Evolutionary conservation across 2,113 vertebrate species (phyloP), one percentile per base, ranked within the genome.

Genomic region (Euleptes europaea): DNA sequence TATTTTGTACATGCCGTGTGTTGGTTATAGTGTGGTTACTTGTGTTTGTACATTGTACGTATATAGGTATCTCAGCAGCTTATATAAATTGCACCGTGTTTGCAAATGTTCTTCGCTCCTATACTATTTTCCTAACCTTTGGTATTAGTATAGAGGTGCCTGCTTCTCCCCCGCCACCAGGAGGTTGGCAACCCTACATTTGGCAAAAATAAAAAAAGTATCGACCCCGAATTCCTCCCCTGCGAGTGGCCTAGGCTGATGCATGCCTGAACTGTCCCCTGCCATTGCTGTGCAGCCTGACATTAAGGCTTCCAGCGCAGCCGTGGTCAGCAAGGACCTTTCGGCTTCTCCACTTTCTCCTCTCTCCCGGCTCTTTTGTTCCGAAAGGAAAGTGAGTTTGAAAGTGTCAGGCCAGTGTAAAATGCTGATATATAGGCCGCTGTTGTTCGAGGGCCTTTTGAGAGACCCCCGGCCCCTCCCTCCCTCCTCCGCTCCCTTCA

Each of bases 401-500:
- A 96, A 96, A 96, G 95, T 92, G 95, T 95, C 95, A 96, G 95
- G 90, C 84, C 94, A 96, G 96, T 92, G 94, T 96, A 97, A 97
- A 80, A 97, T 94, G 97, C 98, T 99, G 97, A 98, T 98, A 97
- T 97, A 98, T 97, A 96, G 97, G 96, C 94, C 95, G 91, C 96
- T 97, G 97, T 98, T 97, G 97, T 98, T 97, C 96, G 97, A 97
- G 97, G 97, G 97, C 95, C 97, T 97, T 97, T 97, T 97, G 97
- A 98, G 97, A 89, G 57, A n/a, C n/a, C 73, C 93, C 88, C 95
- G 8, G 92, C 95, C 95, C 97, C 97, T 96, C 93, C 96, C 96
- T 92, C 91, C 49, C 74, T 92, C 87, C 94, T 94, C 95, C 92
- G 91, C 95, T 95, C 96, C 94, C 96, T 96, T 96, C 95, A 96